Conservation (phyloP, 2,113 vertebrate genomes). For the Eublepharis macularius region DNA sequence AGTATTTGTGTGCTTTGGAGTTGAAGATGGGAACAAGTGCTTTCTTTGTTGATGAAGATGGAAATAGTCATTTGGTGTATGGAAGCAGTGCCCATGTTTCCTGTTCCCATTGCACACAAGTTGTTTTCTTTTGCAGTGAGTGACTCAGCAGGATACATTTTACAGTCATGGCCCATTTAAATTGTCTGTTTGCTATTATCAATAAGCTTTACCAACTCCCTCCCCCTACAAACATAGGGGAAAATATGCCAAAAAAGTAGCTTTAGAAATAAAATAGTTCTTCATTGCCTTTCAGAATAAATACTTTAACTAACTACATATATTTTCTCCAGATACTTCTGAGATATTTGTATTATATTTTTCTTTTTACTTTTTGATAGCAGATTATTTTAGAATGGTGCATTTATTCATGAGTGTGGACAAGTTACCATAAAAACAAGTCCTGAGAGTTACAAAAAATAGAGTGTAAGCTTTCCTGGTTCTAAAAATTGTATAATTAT, state of each 20-base stretch:
- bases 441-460: constrained; percentile 31
- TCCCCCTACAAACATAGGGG: neutral
- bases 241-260: neutral
- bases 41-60: neutral
- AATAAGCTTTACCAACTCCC: neutral
- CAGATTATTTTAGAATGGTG: constrained; percentile 26
- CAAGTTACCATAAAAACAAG: constrained; percentile 54
- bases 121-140: neutral
- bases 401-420: constrained; percentile 26
- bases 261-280: neutral
- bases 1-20: neutral
- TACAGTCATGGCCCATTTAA: neutral
- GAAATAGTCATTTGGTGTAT: neutral
- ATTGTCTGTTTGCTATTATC: neutral
- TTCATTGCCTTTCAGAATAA: constrained; percentile 13
- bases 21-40: neutral
- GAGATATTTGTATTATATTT: constrained; percentile 1
- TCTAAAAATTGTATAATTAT: constrained; percentile 20
- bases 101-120: neutral
- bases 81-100: neutral
- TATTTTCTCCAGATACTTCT: constrained; percentile 3
- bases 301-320: neutral
- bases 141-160: neutral
- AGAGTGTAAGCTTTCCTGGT: constrained; percentile 40
- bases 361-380: neutral